Base-by-base conservation (phyloP, 2,888 invertebrate species). In the Cephonodes hylas region DNA sequence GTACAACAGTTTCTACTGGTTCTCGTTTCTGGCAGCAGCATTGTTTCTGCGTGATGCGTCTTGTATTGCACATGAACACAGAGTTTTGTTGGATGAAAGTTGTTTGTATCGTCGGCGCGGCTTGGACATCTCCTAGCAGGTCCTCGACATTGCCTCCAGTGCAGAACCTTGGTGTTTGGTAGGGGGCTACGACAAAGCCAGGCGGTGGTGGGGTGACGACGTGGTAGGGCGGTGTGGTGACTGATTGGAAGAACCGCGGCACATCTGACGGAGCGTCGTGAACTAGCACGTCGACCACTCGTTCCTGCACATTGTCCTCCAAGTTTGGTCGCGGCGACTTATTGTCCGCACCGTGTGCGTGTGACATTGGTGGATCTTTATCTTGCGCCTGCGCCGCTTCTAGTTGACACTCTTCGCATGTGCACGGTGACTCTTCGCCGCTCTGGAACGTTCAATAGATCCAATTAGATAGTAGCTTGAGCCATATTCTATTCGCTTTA, bases 131-230 rank as follows among this genome's bases (percentile, higher is more conserved):
- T 63, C 95, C 94, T 0, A 96, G 84, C 46, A 96, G 84, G 65
- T 95, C 94, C 70, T 96, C 95, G 44, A 96, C 86, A 75, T 95
- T 95, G 0, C 95, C 95, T 10, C 94, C 94, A 23, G 93, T 94
- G 72, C 89, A 89, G 79, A 93, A 93, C 44, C 88, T 80, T 59
- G 86, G 88, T 0, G 85, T 73, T 72, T 86, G 88, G 72, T 85
- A 89, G 1, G 91, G 88, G 23, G 86, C 86, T 23, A 89, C 76
- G 42, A 91, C 85, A 72, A 92, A 91, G 20, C 91, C 91, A 4
- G 91, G 89, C 1, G 90, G 89, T 10, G 89, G 89, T 18, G 86
- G 83, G 44, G 75, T 66, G 38, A 84, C 69, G 59, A 85, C 73
- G 69, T 88, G 88, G 69, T 84, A 88, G n/a, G 91, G 88, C 10